A percentile compares a stretch with the other conserved stretches of the same genome.
phyloP scores from a whole-genome alignment of 2,797 vertebrate genomes.

The Myoxocephalus aenaeus region DNA sequence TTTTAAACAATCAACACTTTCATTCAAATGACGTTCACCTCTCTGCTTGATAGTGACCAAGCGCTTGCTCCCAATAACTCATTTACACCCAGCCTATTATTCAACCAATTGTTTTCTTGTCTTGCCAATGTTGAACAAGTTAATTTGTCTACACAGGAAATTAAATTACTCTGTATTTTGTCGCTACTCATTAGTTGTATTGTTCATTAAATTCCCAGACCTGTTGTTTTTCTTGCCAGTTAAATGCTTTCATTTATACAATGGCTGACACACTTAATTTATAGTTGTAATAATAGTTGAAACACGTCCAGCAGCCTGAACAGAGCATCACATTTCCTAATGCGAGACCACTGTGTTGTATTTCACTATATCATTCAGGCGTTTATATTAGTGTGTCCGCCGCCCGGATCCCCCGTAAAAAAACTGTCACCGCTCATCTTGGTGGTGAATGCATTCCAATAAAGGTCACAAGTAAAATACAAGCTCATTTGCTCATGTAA shows the following conservation, averaged over 20 bases:
- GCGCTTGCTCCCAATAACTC: neutral
- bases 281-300: neutral
- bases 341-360: neutral
- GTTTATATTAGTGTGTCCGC: neutral
- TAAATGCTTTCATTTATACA: neutral
- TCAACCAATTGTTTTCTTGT: conserved; percentile 28
- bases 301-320: neutral
- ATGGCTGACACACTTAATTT: neutral
- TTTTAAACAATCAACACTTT: neutral
- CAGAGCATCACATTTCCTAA: neutral
- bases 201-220: conserved; percentile 15
- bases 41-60: conserved; percentile 4
- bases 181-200: conserved; percentile 16
- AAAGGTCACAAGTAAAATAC: neutral
- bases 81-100: conserved; percentile 7
- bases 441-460: conserved; percentile 7
- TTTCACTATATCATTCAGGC: neutral
- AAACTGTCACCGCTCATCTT: neutral
- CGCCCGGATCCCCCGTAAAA: neutral
- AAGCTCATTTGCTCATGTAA: neutral
- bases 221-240: neutral
- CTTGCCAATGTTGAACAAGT: neutral
- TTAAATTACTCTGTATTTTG: conserved; percentile 5
- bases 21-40: neutral
- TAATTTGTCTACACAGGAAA: conserved; percentile 12